Evolutionary conservation across 2,888 invertebrate species (phyloP).

Genomic region (Heliconius erato): DNA sequence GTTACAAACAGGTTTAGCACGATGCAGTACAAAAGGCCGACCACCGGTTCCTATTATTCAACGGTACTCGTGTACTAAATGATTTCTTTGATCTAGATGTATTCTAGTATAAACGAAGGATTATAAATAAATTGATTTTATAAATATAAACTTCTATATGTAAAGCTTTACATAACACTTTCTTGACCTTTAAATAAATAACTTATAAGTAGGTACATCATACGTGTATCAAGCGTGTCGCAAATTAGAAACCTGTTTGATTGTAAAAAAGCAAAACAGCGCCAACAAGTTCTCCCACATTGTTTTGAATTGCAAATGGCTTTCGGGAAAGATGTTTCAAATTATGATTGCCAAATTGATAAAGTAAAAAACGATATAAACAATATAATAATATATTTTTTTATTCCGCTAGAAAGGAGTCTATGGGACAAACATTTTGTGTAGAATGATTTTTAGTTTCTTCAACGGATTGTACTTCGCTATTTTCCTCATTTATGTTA

Average conservation of each 20-base stretch:
- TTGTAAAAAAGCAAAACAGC: slow-evolving; percentile 58
- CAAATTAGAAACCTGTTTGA: slow-evolving; percentile 70
- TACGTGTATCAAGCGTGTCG: slow-evolving; percentile 56
- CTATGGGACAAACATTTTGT: slow-evolving; percentile 70
- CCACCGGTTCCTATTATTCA: slow-evolving; percentile 51
- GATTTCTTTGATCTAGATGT: slow-evolving; percentile 19
- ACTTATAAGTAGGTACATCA: slow-evolving; percentile 51
- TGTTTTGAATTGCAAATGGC: not conserved
- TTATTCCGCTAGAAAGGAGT: slow-evolving; percentile 77
- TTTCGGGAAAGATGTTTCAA: not conserved
- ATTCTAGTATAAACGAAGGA: not conserved
- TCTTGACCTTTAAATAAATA: slow-evolving; percentile 22
- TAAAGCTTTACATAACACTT: slow-evolving; percentile 55
- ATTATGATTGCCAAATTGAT: slow-evolving; percentile 3
- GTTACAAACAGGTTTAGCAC: slow-evolving; percentile 76
- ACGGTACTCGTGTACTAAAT: slow-evolving; percentile 48
- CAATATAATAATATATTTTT: not conserved
- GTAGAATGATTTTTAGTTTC: slow-evolving; percentile 38
- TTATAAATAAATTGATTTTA: not conserved
- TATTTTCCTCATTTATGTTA: slow-evolving; percentile 47
- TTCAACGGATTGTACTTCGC: slow-evolving; percentile 52
- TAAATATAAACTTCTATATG: slow-evolving; percentile 2
- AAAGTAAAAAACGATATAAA: not conserved
- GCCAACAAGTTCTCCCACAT: slow-evolving; percentile 60
- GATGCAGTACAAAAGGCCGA: slow-evolving; percentile 62